Percentiles rank a stretch among this genome's conserved stretches.
Evolutionary conservation across 2,888 invertebrate genomes (phyloP).

Genomic region (Epistrophella euchroma): DNA sequence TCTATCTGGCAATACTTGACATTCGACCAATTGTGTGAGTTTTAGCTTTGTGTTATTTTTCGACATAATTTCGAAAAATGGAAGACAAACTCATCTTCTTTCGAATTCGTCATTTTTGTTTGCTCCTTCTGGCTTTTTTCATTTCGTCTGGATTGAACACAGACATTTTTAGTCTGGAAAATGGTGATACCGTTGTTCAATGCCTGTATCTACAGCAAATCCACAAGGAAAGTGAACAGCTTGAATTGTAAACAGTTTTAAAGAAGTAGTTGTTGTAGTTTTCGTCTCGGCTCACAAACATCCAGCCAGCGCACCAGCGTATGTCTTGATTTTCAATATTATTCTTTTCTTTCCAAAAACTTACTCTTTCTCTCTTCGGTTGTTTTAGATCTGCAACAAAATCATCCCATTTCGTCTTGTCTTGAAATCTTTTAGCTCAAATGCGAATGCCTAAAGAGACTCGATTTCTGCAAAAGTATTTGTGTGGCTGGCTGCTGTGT

Average conservation of each 20-base stretch:
- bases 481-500: not conserved
- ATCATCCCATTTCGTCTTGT: not conserved
- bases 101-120: not conserved
- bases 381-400: not conserved
- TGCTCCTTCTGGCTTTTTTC: not conserved
- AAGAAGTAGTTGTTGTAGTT: constrained; percentile 37
- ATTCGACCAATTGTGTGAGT: not conserved
- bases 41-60: not conserved
- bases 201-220: not conserved
- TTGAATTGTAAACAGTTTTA: constrained; percentile 66
- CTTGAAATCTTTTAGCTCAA: not conserved
- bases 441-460: not conserved
- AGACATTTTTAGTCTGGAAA: constrained; percentile 2
- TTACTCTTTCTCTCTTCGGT: constrained; percentile 4
- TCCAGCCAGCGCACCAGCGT: not conserved
- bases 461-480: constrained; percentile 17
- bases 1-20: not conserved
- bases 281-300: constrained; percentile 11
- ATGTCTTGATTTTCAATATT: constrained; percentile 65
- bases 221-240: constrained; percentile 61
- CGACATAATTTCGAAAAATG: not conserved
- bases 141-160: constrained; percentile 8
- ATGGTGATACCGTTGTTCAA: constrained; percentile 1
- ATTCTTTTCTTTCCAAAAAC: constrained; percentile 26
- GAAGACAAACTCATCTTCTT: not conserved